Conservation (phyloP, 2,113 vertebrate genomes). For the Cyanoderma ruficeps region DNA sequence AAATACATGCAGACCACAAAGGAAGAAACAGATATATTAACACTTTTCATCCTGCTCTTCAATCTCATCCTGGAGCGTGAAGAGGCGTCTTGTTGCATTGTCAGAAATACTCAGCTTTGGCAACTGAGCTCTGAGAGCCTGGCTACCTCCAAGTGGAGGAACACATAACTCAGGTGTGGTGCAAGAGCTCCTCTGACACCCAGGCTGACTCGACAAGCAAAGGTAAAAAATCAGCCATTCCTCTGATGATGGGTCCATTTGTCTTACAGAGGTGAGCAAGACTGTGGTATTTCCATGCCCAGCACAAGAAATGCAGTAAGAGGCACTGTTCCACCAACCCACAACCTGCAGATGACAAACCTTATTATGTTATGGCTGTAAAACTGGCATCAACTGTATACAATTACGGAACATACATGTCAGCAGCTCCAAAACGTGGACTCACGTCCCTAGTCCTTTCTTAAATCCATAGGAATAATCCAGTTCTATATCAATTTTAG, state of each 20-base stretch:
- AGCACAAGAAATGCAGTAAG: background rate
- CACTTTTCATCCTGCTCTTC: background rate
- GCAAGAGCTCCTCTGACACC: background rate
- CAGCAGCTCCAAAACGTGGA: background rate
- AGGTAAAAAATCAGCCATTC: background rate
- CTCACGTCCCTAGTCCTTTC: background rate
- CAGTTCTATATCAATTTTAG: background rate
- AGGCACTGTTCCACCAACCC: background rate
- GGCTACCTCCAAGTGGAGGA: background rate
- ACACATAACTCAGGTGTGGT: background rate
- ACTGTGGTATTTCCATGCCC: background rate
- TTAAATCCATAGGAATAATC: background rate
- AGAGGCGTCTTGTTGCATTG: background rate
- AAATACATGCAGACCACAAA: background rate
- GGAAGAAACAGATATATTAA: background rate
- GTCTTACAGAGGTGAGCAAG: background rate
- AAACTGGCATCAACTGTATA: background rate
- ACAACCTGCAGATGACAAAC: background rate
- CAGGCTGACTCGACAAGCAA: background rate
- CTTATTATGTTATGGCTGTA: background rate
- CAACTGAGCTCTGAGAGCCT: background rate
- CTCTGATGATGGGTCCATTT: background rate
- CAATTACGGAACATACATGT: background rate
- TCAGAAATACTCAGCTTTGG: background rate
- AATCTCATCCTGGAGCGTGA: fast-evolving